A percentile compares a stretch with the other conserved stretches of the same genome.
phyloP scores from a whole-genome alignment of 1,140 invertebrate species.

The Drosophila serrata region DNA sequence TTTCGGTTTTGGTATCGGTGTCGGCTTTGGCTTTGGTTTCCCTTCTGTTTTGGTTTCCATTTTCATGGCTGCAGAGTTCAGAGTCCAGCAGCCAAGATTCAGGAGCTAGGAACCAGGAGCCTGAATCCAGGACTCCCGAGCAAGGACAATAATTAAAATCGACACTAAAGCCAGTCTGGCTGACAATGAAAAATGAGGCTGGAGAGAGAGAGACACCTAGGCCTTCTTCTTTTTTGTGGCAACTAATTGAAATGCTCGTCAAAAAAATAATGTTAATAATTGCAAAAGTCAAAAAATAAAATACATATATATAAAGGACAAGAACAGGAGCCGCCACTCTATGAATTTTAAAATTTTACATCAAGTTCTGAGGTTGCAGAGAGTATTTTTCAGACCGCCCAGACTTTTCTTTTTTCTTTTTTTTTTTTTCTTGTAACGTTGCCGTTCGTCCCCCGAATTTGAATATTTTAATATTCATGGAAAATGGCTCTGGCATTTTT shows the following conservation, averaged over 20 bases:
- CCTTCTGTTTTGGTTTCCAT: slow-evolving; percentile 18
- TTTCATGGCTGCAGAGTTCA: slow-evolving; percentile 18
- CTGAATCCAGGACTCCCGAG: background rate
- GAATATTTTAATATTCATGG: slow-evolving; percentile 84
- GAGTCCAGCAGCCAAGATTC: background rate
- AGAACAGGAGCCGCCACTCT: slow-evolving; percentile 29
- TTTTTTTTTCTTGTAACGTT: background rate
- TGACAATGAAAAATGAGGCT: slow-evolving; percentile 58
- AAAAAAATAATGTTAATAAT: slow-evolving; percentile 67
- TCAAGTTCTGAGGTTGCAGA: slow-evolving; percentile 2
- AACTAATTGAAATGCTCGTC: slow-evolving; percentile 61
- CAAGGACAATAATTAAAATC: slow-evolving; percentile 69
- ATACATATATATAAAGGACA: background rate
- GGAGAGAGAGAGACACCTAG: background rate
- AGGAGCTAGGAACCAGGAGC: slow-evolving; percentile 12
- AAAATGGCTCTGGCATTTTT: slow-evolving; percentile 60
- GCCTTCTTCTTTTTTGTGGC: background rate
- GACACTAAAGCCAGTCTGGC: slow-evolving; percentile 68
- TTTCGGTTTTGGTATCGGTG: background rate
- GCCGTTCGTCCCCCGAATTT: slow-evolving; percentile 54
- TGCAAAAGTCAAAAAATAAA: slow-evolving; percentile 35
- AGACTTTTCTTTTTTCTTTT: background rate
- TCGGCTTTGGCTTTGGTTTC: background rate
- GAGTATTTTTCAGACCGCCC: slow-evolving; percentile 21
- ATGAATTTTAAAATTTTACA: slow-evolving; percentile 73